Conservation (phyloP, 2,888 invertebrate genomes). For the Meandrusa payeni region DNA sequence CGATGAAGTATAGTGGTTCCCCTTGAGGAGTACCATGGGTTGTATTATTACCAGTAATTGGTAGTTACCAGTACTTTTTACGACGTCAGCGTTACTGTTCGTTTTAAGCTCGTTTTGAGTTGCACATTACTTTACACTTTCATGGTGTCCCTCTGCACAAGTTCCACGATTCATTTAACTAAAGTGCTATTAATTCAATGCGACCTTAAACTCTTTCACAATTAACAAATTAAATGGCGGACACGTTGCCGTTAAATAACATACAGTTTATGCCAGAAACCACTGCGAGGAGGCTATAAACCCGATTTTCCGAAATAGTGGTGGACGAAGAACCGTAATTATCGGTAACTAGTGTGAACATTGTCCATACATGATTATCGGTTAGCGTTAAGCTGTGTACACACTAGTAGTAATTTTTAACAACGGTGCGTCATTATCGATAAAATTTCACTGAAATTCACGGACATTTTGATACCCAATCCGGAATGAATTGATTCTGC, state of each 20-base stretch:
- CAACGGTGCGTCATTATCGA: constrained; percentile 53
- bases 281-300: constrained; percentile 11
- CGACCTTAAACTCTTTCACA: constrained; percentile 9
- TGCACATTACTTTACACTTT: no score
- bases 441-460: constrained; percentile 40
- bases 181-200: constrained; percentile 12
- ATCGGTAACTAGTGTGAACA: constrained; percentile 49
- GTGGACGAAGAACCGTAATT: constrained; percentile 17
- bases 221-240: constrained; percentile 11
- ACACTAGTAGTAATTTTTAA: constrained; percentile 47
- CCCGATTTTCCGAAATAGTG: constrained; percentile 19
- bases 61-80: no score
- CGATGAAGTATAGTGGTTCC: no score
- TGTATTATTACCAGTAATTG: no score
- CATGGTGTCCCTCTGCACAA: no score
- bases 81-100: no score
- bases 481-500: constrained; percentile 53
- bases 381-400: constrained; percentile 32
- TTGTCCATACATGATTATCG: constrained; percentile 48
- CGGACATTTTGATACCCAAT: constrained; percentile 45
- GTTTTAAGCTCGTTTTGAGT: no score
- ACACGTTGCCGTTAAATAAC: constrained; percentile 2
- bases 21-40: no score
- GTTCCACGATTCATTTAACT: constrained; percentile 2
- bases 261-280: not conserved